A percentile compares a stretch with the other conserved stretches of the same genome.
phyloP scores from a whole-genome alignment of 2,113 vertebrate genomes.

The Microtus richardsoni region DNA sequence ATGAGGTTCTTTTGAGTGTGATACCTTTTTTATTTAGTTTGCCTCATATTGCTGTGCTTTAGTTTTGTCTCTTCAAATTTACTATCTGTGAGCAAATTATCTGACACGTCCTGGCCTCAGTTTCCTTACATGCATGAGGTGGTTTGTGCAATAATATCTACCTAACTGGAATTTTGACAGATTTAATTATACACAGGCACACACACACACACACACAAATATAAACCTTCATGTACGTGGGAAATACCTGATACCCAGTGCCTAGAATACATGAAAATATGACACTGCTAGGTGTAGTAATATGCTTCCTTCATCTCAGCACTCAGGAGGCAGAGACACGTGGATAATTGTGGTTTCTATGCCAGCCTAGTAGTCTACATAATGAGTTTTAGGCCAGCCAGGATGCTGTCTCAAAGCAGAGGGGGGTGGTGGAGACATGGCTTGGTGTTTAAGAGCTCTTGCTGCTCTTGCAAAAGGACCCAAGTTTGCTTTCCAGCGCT shows the following conservation, averaged over 20 bases:
- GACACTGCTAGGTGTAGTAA: not conserved
- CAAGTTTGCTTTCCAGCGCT: not conserved
- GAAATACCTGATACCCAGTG: not conserved
- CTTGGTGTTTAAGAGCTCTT: not conserved
- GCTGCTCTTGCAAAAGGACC: not conserved
- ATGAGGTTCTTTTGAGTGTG: too few relatives aligned
- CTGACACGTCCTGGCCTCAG: not conserved
- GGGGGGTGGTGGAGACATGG: not conserved
- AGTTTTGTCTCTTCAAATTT: too few relatives aligned
- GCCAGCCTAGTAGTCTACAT: not conserved
- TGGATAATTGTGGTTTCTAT: not conserved
- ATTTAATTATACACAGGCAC: not conserved
- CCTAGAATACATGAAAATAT: conserved; percentile 20
- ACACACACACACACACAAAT: not conserved
- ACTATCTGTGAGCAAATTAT: not conserved
- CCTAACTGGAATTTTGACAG: not conserved
- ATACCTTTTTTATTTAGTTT: too few relatives aligned
- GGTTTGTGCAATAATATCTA: not conserved
- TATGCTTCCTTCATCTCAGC: not conserved
- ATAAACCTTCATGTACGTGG: not conserved
- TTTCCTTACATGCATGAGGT: not conserved
- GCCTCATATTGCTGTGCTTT: too few relatives aligned
- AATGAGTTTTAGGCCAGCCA: not conserved
- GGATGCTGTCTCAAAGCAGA: not conserved
- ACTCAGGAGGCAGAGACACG: not conserved